phyloP scores from a whole-genome alignment of 2,113 vertebrate species.

The Ptychochromis oligacanthus region DNA sequence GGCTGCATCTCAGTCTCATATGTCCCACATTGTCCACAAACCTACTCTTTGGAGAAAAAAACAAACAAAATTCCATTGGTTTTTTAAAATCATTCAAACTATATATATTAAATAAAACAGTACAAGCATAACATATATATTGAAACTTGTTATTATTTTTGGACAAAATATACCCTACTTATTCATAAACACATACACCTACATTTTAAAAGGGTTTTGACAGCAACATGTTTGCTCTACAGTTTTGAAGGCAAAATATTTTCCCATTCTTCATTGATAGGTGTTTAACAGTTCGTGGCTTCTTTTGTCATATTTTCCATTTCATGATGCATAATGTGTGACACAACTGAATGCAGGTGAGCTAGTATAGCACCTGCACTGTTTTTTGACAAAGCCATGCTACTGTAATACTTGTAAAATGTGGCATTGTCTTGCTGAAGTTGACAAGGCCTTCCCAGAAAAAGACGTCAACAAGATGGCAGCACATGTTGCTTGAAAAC shows the following conservation, averaged over 20 bases:
- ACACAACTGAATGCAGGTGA: neutral
- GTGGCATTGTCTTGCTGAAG: neutral
- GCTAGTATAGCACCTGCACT: neutral
- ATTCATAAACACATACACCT: too few species aligned
- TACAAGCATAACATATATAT: too few species aligned
- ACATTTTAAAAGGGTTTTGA: neutral
- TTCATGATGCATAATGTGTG: neutral
- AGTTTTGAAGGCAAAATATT: neutral
- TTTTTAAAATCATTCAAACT: too few species aligned
- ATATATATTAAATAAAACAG: too few species aligned
- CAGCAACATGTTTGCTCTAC: neutral
- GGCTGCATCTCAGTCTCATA: too few species aligned
- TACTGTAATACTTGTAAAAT: neutral
- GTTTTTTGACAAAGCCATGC: neutral
- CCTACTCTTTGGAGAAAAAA: too few species aligned
- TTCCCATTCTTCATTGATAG: neutral
- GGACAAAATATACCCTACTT: too few species aligned
- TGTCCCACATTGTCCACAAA: too few species aligned
- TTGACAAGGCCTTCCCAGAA: neutral
- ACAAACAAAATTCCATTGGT: too few species aligned
- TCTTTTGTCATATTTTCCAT: neutral
- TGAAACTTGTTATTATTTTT: too few species aligned
- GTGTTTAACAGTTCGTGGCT: neutral
- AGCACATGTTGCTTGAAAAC: too few species aligned
- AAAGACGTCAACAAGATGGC: too few species aligned